Conservation (phyloP, 2,888 invertebrate species). For the Nemapogon koenigi region DNA sequence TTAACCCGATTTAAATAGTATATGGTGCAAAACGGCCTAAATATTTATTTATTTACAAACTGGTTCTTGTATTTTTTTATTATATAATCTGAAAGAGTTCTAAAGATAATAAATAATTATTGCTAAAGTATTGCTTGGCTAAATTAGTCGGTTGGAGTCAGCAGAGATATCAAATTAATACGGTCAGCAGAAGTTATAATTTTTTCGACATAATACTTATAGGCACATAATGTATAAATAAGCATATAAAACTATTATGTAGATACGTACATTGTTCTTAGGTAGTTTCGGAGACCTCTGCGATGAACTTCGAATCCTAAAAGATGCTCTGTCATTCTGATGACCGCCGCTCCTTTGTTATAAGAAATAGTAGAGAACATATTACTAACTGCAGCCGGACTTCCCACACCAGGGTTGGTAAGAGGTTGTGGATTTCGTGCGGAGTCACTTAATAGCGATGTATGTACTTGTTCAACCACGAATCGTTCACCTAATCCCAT, state of each 20-base stretch:
- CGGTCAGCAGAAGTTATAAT: too few relatives aligned
- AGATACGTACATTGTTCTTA: constrained; percentile 46
- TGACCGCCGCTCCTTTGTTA: constrained; percentile 70
- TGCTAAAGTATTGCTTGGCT: too few relatives aligned
- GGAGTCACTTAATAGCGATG: constrained; percentile 67
- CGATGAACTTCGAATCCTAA: constrained; percentile 60
- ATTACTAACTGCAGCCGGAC: constrained; percentile 60
- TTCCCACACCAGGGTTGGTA: constrained; percentile 57
- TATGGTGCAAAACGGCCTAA: too few relatives aligned
- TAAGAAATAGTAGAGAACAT: constrained; percentile 75
- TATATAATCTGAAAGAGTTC: too few relatives aligned
- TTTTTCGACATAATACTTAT: too few relatives aligned
- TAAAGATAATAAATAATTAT: too few relatives aligned
- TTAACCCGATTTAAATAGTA: too few relatives aligned
- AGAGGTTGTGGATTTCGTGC: constrained; percentile 64
- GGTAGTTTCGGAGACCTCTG: constrained; percentile 61
- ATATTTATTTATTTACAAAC: too few relatives aligned
- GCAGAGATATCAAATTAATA: too few relatives aligned
- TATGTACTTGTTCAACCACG: constrained; percentile 72
- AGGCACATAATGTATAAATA: too few relatives aligned
- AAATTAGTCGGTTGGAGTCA: too few relatives aligned
- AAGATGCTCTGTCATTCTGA: constrained; percentile 73
- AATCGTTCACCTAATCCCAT: constrained; percentile 75
- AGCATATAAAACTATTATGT: neutral
- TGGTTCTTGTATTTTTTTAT: too few relatives aligned